These are phyloP conservation scores for Anas bahamensis DNA, from an alignment of 2,797 vertebrate genomes.

Conservation along the genomic window DNA sequence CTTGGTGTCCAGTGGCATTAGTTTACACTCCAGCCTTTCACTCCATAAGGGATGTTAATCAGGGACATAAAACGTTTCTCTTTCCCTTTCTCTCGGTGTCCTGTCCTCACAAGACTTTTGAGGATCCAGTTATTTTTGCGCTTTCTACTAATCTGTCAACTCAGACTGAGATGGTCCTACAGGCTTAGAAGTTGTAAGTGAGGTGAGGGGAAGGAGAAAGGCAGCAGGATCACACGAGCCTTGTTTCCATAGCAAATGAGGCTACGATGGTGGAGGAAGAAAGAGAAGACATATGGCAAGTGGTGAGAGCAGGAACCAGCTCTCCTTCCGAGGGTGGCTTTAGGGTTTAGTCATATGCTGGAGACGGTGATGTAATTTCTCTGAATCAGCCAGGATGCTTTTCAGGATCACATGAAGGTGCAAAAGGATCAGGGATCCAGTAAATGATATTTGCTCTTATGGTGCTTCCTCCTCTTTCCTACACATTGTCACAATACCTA, in stretches of 20 bases:
- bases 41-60: fast-evolving
- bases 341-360: neutral
- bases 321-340: conserved; percentile 4
- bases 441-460: neutral
- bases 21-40: neutral
- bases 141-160: neutral
- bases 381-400: conserved; percentile 2
- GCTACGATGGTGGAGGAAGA: conserved; percentile 33
- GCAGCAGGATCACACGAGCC: neutral
- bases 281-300: conserved; percentile 44
- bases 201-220: conserved; percentile 12
- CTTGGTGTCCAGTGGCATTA: no score
- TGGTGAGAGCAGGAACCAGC: conserved; percentile 31
- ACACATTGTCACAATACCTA: no score
- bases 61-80: fast-evolving
- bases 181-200: neutral
- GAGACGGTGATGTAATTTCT: neutral
- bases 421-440: neutral
- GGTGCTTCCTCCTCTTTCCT: neutral
- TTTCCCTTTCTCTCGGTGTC: neutral
- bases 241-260: conserved; percentile 63
- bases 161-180: neutral
- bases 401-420: neutral
- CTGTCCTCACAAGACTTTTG: neutral
- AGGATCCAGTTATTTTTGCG: neutral